Conservation (phyloP, 2,888 invertebrate species). For the Phyllotreta striolata region DNA sequence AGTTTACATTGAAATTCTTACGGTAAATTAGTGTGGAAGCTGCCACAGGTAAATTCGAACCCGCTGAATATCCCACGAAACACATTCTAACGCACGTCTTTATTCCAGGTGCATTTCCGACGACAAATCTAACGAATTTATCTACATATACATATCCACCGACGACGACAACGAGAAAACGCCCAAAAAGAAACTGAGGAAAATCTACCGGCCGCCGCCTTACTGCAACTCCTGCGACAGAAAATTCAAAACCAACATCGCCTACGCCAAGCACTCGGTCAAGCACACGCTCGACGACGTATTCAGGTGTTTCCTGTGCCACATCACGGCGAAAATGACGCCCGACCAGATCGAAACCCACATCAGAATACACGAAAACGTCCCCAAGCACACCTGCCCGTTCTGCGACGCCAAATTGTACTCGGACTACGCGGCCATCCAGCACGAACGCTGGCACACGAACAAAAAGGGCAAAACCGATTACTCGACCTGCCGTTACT, state of each 20-base stretch:
- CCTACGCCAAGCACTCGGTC: slow-evolving; percentile 43
- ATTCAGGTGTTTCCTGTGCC: slow-evolving; percentile 42
- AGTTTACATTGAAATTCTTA: too few relatives aligned
- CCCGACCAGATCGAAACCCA: slow-evolving; percentile 47
- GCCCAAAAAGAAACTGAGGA: not conserved
- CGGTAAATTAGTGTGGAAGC: too few relatives aligned
- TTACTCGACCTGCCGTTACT: slow-evolving; percentile 54
- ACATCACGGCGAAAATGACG: slow-evolving; percentile 36
- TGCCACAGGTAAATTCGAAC: too few relatives aligned
- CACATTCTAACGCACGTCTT: too few relatives aligned
- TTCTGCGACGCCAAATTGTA: slow-evolving; percentile 52
- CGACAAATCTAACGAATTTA: slow-evolving; percentile 7
- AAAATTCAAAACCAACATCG: slow-evolving; percentile 43
- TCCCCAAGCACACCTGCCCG: slow-evolving; percentile 51
- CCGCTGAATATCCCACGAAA: too few relatives aligned
- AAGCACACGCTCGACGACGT: slow-evolving; percentile 39
- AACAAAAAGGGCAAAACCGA: slow-evolving; percentile 44
- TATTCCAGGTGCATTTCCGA: not conserved
- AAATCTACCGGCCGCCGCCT: not conserved
- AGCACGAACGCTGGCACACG: slow-evolving; percentile 50
- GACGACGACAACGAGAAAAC: not conserved
- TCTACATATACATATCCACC: slow-evolving; percentile 22
- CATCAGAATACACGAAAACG: slow-evolving; percentile 52
- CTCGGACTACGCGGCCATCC: slow-evolving; percentile 48
- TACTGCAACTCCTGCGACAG: slow-evolving; percentile 47